Conservation (phyloP, 2,797 vertebrate species). For the Mormyrus hasselquistii region DNA sequence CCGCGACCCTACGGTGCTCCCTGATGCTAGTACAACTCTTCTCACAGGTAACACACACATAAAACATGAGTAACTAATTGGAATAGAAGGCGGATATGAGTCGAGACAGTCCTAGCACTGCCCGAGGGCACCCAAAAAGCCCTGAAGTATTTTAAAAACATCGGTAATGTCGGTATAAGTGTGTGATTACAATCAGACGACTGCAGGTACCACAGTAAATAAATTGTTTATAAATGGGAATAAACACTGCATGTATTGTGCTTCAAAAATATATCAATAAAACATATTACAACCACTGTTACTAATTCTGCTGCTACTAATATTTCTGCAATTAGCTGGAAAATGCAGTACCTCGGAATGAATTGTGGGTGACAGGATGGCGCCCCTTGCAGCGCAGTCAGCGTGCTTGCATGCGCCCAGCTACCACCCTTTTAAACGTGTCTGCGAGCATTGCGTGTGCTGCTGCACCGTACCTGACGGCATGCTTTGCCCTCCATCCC, state of each 20-base stretch:
- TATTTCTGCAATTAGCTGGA: background rate
- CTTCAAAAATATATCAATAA: background rate
- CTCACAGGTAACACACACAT: background rate
- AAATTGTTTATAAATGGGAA: background rate
- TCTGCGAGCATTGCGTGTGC: background rate
- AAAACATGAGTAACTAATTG: background rate
- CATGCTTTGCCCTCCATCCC: conserved; percentile 7
- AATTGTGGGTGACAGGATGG: background rate
- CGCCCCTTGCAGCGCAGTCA: background rate
- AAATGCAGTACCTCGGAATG: background rate
- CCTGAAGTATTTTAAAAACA: background rate
- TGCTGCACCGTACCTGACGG: background rate
- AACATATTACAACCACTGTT: background rate
- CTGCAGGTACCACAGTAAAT: background rate
- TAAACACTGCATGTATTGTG: background rate
- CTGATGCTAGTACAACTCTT: background rate
- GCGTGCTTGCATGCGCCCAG: background rate
- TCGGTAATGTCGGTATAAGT: background rate
- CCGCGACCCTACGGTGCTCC: background rate
- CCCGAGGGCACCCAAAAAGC: background rate
- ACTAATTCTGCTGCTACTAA: background rate
- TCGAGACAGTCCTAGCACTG: background rate
- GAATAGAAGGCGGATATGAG: background rate
- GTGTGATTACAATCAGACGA: background rate
- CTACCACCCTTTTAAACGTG: background rate